phyloP scores from a whole-genome alignment of 2,888 invertebrate genomes.

The Tipula vernalis region DNA sequence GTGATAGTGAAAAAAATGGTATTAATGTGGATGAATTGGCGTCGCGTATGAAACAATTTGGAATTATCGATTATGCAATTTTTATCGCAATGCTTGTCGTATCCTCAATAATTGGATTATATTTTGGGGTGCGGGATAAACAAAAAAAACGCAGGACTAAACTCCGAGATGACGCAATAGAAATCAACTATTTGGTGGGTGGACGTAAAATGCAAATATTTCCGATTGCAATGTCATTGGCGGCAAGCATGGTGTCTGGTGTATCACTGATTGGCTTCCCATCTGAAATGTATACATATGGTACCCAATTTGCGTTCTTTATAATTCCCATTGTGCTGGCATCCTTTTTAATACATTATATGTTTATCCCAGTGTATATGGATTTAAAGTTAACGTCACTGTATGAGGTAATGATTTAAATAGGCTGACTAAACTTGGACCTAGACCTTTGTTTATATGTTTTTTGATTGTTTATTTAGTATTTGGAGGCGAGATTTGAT shows the following conservation, averaged over 20 bases:
- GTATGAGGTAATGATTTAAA: neutral
- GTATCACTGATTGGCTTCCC: neutral
- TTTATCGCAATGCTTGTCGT: neutral
- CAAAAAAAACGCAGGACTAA: neutral
- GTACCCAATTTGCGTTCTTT: neutral
- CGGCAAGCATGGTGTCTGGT: slow-evolving; percentile 43
- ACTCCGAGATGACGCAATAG: slow-evolving; percentile 15
- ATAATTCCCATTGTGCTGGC: neutral
- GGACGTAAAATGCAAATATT: slow-evolving; percentile 52
- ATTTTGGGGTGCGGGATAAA: neutral
- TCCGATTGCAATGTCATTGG: slow-evolving; percentile 56
- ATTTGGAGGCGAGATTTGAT: neutral
- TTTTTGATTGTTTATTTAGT: neutral
- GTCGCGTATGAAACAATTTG: neutral
- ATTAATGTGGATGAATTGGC: neutral
- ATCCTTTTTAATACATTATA: neutral
- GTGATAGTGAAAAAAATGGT: too few species aligned
- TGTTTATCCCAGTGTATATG: neutral
- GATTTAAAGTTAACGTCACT: neutral
- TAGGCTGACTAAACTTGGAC: too few species aligned
- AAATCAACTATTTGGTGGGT: slow-evolving; percentile 52
- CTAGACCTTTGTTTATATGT: neutral
- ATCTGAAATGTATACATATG: neutral
- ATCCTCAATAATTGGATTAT: neutral
- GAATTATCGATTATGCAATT: neutral